Base-by-base conservation (phyloP, 2,888 invertebrate genomes). In the Leucophenga maculata region DNA sequence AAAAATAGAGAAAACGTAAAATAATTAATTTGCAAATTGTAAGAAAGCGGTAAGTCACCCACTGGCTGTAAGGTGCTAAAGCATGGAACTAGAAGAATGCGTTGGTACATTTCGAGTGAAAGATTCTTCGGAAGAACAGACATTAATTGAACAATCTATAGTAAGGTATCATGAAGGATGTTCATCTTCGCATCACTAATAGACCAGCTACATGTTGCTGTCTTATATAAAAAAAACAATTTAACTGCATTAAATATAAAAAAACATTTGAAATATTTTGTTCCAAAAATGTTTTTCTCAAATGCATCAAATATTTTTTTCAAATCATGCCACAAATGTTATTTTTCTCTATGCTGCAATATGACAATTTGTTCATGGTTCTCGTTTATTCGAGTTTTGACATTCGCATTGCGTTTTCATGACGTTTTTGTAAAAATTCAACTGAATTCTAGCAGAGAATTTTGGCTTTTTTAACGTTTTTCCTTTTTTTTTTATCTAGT, bases 371-470 rank as follows among this genome's bases (percentile, higher is more conserved):
- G 39, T 60, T 6, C 18, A 18, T 44, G 9, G 60, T 18, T 6
- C 39, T 18, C 39, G 60, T 32, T 60, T 16, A 16, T 18, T n/a
- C 39, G 18, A 44, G 60, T 32, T 60, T 16, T 18, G 60, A 60
- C 39, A 32, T 39, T n/a, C 60, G 39, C 60, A 20, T 60, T 44
- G 60, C 60, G 39, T 60, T 60, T 60, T 60, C 60, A 39, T 60
- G 60, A 60, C 60, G 18, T 39, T 39, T 60, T 60, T 60, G 60
- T 44, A 8, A 39, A n/a, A 60, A 39, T 60, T n/a, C 60, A 39
- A 9, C 39, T 39, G 18, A 18, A 44, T 60, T 60, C 39, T n/a
- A 13, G 16, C 9, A 39, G 60, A 31, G n/a, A 31, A n/a, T 54
- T 54, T 54, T 54, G 0, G 18, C 6, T 52, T 52, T 52, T 52